Conservation (phyloP, 2,113 vertebrate species). For the Melanerpes aurifrons region DNA sequence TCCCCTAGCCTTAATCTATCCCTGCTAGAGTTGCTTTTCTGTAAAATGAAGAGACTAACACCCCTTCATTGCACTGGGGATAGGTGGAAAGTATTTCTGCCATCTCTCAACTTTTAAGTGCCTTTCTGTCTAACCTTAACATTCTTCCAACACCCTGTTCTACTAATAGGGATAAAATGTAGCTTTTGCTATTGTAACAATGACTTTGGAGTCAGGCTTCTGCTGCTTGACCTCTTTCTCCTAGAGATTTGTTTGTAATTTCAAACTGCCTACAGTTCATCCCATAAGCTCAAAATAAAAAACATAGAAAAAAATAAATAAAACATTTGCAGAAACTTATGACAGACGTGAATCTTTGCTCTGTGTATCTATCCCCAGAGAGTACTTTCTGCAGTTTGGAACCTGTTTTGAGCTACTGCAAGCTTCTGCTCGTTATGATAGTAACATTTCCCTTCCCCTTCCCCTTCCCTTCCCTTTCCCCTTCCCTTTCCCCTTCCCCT, state of each 20-base stretch:
- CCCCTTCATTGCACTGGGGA: neutral
- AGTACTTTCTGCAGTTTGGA: neutral
- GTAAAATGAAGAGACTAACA: neutral
- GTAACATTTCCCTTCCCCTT: neutral
- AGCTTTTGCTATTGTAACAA: neutral
- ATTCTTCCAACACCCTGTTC: neutral
- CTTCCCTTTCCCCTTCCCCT: too few relatives aligned
- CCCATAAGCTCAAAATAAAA: neutral
- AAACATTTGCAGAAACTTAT: neutral
- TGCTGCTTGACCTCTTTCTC: slow-evolving; percentile 19
- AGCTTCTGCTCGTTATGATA: neutral
- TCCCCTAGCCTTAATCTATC: neutral
- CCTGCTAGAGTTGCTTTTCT: neutral
- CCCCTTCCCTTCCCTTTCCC: too few relatives aligned
- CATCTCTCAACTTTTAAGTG: neutral
- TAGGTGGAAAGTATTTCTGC: neutral
- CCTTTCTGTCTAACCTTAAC: neutral
- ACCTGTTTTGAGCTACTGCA: neutral
- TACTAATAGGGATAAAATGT: neutral
- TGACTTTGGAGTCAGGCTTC: neutral
- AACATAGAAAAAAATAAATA: neutral
- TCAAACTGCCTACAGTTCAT: neutral
- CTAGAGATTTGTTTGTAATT: slow-evolving; percentile 35
- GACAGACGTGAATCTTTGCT: neutral
- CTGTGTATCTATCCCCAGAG: neutral